Base-by-base conservation (phyloP, 1,140 invertebrate species). In the Ericerus pela region DNA sequence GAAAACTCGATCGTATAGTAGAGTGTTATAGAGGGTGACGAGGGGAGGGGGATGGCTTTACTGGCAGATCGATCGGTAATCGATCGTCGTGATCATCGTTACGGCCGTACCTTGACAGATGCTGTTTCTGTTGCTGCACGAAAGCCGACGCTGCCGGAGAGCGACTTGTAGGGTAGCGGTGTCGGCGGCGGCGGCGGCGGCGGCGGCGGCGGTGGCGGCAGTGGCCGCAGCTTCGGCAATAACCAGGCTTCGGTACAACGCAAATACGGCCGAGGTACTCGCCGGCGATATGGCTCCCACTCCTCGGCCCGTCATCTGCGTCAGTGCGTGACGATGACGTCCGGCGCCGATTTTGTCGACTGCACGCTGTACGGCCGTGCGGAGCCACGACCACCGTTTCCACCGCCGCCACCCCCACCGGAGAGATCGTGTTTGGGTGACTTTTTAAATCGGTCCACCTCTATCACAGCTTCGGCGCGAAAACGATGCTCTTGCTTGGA, bases 321-420 rank as follows among this genome's bases (percentile, higher is more conserved):
- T 85, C 81, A 85, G 78, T 84, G 82, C 16, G 82, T 84, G 62
- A 84, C 82, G 62, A 89, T 87, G 53, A 89, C 86, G 66, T 91
- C 87, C 18, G 86, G 86, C 1, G 86, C 86, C 41, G 85, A 88
- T 65, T 88, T 86, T 10, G 82, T 84, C 12, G 83, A 85, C 59
- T 84, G 80, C 51, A 80, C 78, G 67, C 81, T 84, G 66, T 81
- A 81, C 0, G 80, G 79, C 11, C 80, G 55, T 26, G 28, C 47
- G 1, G 38, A 51, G 53, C 37, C 61, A 37, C 55, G 43, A n/a
- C n/a, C n/a, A n/a, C n/a, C n/a, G n/a, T 56, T 24, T 33, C 51
- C 43, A 31, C 51, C 43, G 53, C 59, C 55, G 29, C 57, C 55
- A 24, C 37, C 54, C 36, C 41, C 56, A 20, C 52, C 37, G 1